Conservation (phyloP, 2,888 invertebrate genomes). For the Tenthredo amoena region DNA sequence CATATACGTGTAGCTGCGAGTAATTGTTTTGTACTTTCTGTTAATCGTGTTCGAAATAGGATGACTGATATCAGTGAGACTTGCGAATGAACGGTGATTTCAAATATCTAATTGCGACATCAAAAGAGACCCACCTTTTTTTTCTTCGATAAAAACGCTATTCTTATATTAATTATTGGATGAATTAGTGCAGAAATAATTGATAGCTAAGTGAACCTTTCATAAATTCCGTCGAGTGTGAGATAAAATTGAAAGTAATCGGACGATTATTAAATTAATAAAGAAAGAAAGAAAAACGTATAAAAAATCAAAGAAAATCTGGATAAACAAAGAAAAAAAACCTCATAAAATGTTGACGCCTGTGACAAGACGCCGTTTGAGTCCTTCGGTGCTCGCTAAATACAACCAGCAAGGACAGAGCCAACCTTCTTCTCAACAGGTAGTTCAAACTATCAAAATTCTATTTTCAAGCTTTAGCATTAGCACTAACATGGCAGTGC, state of each 20-base stretch:
- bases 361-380: slow-evolving; percentile 67
- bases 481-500: slow-evolving; percentile 11
- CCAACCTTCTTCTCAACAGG: slow-evolving; percentile 64
- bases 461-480: slow-evolving; percentile 30
- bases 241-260: background rate
- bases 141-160: background rate
- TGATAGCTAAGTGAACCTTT: background rate
- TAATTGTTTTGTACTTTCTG: background rate
- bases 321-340: background rate
- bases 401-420: slow-evolving; percentile 59
- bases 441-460: slow-evolving; percentile 57
- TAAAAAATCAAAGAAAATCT: background rate
- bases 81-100: background rate
- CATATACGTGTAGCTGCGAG: background rate
- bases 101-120: background rate
- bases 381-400: slow-evolving; percentile 69
- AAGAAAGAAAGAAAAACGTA: background rate
- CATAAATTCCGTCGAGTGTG: background rate
- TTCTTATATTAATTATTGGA: background rate
- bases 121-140: background rate
- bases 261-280: background rate
- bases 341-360: slow-evolving; percentile 28
- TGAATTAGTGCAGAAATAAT: background rate
- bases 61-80: background rate
- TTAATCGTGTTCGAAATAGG: background rate